Conservation (phyloP, 1,140 invertebrate species). For the Stenopsyche tienmushanensis region DNA sequence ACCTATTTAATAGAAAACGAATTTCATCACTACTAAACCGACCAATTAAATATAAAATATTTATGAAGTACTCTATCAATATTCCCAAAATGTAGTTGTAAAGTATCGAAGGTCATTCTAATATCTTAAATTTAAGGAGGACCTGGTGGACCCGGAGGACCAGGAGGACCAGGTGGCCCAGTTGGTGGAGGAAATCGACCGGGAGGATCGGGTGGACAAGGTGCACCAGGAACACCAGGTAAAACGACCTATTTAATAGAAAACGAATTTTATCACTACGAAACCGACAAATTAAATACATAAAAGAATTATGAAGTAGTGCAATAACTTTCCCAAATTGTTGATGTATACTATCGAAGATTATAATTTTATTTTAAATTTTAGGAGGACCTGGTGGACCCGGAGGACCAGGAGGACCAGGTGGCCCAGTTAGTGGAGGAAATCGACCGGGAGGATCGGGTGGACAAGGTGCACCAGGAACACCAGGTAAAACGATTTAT, state of each 20-base stretch:
- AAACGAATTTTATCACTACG: too few relatives aligned
- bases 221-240: not conserved
- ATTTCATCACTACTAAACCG: not conserved
- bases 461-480: too few relatives aligned
- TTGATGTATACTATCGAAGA: not conserved
- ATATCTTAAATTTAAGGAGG: slow-evolving; percentile 5
- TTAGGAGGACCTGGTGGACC: slow-evolving; percentile 8
- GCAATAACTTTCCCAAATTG: too few relatives aligned
- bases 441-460: too few relatives aligned
- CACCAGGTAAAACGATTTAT: not conserved
- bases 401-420: slow-evolving; percentile 8
- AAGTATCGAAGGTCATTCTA: not conserved
- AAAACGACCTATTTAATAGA: too few relatives aligned
- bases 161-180: slow-evolving; percentile 8
- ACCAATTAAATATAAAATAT: too few relatives aligned
- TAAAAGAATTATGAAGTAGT: too few relatives aligned
- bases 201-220: slow-evolving; percentile 3
- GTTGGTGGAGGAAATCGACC: too few relatives aligned
- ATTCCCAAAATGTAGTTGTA: too few relatives aligned
- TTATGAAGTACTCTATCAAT: too few relatives aligned
- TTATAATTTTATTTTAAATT: not conserved
- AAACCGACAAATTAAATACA: too few relatives aligned
- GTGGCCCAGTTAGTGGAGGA: too few relatives aligned
- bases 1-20: not conserved
- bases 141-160: slow-evolving; percentile 14